Evolutionary conservation across 2,797 vertebrate species (phyloP).

Genomic region (Capromys pilorides): DNA sequence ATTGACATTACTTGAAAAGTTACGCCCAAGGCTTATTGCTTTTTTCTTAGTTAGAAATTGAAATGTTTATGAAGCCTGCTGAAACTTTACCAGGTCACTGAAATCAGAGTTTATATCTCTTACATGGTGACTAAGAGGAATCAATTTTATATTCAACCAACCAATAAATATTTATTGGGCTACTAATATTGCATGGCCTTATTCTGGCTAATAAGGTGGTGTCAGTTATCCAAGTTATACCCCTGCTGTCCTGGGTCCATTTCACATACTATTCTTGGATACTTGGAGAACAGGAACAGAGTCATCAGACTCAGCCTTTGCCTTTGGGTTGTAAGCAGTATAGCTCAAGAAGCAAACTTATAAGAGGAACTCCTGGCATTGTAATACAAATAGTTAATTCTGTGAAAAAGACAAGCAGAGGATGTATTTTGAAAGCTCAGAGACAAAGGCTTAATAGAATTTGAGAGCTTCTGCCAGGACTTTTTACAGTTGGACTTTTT

Average conservation of each 20-base stretch:
- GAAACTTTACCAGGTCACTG: conserved; percentile 48
- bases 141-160: conserved; percentile 24
- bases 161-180: conserved; percentile 50
- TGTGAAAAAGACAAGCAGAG: not conserved
- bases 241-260: not conserved
- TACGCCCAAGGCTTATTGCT: conserved; percentile 60
- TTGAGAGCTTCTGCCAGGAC: not conserved
- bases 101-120: conserved; percentile 55
- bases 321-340: conserved; percentile 29
- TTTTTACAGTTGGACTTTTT: not conserved
- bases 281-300: not conserved
- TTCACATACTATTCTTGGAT: conserved; percentile 6
- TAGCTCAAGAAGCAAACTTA: not conserved
- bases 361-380: conserved; percentile 43
- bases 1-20: conserved; percentile 73
- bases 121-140: conserved; percentile 60
- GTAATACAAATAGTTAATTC: not conserved
- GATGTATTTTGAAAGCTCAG: not conserved
- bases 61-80: conserved; percentile 66
- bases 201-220: conserved; percentile 17
- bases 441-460: not conserved
- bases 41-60: conserved; percentile 58
- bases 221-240: not conserved
- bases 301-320: not conserved
- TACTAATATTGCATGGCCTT: not conserved